Base-by-base conservation (phyloP, 2,797 vertebrate genomes). In the Sphaeramia orbicularis region DNA sequence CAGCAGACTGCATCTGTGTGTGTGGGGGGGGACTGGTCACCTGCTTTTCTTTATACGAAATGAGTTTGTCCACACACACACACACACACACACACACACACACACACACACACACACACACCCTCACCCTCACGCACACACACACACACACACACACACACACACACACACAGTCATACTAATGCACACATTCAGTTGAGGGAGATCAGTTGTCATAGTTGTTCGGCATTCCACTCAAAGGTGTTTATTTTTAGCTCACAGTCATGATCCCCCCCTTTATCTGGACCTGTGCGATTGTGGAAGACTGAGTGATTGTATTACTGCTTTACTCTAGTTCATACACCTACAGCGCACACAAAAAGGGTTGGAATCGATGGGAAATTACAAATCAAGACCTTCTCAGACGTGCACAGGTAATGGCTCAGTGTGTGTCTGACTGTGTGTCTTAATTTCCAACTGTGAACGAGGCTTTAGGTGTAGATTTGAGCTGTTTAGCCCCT, bases 381-480 rank as follows among this genome's bases (percentile, higher is more conserved):
- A 99, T 93, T 99, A 99, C 85, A 99, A 99, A 93, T 99, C 97
- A 64, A 96, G 97, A 94, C 98, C 96, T 10, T 96, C 94, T 13
- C 97, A 98, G 91, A 99, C 96, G 2, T 99, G 97, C 68, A 98
- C 97, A 86, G 97, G 97, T 98, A 98, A 95, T 71, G 78, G 11
- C 37, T 50, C 0, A 0, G 10, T 45, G 18, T 4, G 36, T 32
- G 52, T 72, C 21, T 45, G 21, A 32, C 44, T 48, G 32, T 47
- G 18, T 61, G 40, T 19, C 51, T 51, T 8, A 6, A 24, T 50
- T 42, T 68, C 3, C 10, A 24, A 51, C 3, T 56, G 19, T 60
- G 15, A 13, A n/a, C 12, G 27, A 16, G 10, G 2, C 1, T 37
- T 19, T 11, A 48, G 30, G 5, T 32, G 24, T 27, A 6, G 6